These are phyloP conservation scores for Drosophila biarmipes DNA, from an alignment of 1,140 invertebrate species.

Conservation along the genomic window DNA sequence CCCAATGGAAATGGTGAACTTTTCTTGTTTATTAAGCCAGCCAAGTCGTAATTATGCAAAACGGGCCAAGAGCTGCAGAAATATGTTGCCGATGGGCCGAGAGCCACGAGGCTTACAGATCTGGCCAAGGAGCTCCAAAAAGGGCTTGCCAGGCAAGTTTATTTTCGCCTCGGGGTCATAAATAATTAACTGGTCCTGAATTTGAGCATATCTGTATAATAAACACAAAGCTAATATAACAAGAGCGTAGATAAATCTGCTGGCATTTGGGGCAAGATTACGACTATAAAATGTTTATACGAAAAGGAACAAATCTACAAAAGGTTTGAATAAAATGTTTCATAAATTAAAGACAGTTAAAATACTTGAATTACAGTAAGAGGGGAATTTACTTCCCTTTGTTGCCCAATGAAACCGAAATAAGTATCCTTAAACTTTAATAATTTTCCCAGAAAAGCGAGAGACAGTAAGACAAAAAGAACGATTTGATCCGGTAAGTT, in stretches of 20 bases:
- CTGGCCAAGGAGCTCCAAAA: background rate
- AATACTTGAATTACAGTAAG: too few species aligned
- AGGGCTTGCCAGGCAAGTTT: background rate
- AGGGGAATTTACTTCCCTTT: too few species aligned
- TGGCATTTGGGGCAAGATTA: too few species aligned
- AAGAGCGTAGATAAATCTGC: background rate
- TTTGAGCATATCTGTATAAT: background rate
- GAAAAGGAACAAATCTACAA: too few species aligned
- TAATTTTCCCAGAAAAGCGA: background rate
- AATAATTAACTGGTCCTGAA: background rate
- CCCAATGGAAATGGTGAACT: constrained; percentile 33
- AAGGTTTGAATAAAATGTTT: too few species aligned
- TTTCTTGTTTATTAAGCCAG: constrained; percentile 71
- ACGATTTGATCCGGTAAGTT: constrained; percentile 10
- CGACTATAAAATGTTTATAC: too few species aligned
- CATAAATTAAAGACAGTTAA: too few species aligned
- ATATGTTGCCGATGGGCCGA: constrained; percentile 18
- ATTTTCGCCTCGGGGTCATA: background rate
- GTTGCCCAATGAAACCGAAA: too few species aligned
- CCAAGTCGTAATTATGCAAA: constrained; percentile 76
- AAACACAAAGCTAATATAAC: background rate
- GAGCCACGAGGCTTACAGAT: background rate
- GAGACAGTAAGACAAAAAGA: background rate
- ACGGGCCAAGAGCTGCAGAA: constrained; percentile 23
- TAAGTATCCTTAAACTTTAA: background rate